These are phyloP conservation scores for Semotilus atromaculatus DNA, from an alignment of 2,797 vertebrate species.

Conservation along the genomic window DNA sequence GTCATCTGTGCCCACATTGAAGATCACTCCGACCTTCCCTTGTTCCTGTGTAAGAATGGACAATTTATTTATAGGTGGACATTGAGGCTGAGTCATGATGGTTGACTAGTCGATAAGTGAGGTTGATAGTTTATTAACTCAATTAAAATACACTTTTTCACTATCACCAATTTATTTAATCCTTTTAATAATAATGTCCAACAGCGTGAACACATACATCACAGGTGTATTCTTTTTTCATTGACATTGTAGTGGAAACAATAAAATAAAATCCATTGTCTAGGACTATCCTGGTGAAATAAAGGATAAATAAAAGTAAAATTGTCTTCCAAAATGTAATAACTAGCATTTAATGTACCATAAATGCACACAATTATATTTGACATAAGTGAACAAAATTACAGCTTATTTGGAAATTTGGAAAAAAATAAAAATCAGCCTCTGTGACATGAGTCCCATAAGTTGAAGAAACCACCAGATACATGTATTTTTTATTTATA, in stretches of 20 bases:
- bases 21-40: conserved; percentile 92
- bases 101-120: neutral
- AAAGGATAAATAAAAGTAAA: too few relatives aligned
- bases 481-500: neutral
- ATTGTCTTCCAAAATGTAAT: neutral
- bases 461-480: neutral
- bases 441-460: neutral
- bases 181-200: neutral
- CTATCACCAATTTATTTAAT: neutral
- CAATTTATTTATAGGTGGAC: neutral
- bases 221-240: neutral
- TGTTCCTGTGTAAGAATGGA: conserved; percentile 80
- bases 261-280: neutral
- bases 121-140: neutral
- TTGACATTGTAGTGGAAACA: neutral
- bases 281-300: too few relatives aligned
- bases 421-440: neutral
- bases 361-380: neutral
- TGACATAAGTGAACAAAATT: neutral
- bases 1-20: conserved; percentile 95
- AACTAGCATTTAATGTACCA: neutral
- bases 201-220: neutral
- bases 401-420: neutral
- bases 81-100: neutral
- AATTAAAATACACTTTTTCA: neutral